Conservation (phyloP, 2,113 vertebrate species). For the Oncorhynchus tshawytscha region DNA sequence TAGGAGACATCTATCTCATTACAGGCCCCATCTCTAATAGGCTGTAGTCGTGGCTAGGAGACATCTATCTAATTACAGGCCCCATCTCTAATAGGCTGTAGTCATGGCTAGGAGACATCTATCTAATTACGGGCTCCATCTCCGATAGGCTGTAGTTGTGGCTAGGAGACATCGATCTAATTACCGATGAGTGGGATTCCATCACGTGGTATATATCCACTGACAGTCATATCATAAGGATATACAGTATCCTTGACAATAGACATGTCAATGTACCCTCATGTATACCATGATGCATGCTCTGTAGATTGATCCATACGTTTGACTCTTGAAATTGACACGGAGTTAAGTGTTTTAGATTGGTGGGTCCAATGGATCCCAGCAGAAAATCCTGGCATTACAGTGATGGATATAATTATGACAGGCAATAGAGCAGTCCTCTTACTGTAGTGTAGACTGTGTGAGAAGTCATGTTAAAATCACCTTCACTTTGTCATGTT, state of each 20-base stretch:
- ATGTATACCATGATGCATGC: conserved; percentile 39
- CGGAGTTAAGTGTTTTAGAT: conserved; percentile 12
- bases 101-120: no score
- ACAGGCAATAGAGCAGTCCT: not conserved
- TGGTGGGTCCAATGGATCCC: not conserved
- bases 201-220: conserved; percentile 11
- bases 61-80: no score
- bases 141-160: not conserved
- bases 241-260: conserved; percentile 25
- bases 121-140: no score
- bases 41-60: no score
- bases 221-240: no score
- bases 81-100: no score
- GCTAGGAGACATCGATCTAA: conserved; percentile 35
- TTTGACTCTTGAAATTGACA: conserved; percentile 31
- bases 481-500: not conserved
- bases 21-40: no score
- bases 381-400: conserved; percentile 6
- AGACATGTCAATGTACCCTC: conserved; percentile 26
- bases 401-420: conserved; percentile 4
- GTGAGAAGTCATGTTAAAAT: not conserved
- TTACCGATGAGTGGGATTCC: conserved; percentile 40
- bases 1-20: no score
- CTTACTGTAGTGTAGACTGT: no score
- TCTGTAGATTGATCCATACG: conserved; percentile 20